Percentiles rank a stretch among this genome's conserved stretches.
phyloP scores from a whole-genome alignment of 2,888 invertebrate species.

The Metalampra italica region DNA sequence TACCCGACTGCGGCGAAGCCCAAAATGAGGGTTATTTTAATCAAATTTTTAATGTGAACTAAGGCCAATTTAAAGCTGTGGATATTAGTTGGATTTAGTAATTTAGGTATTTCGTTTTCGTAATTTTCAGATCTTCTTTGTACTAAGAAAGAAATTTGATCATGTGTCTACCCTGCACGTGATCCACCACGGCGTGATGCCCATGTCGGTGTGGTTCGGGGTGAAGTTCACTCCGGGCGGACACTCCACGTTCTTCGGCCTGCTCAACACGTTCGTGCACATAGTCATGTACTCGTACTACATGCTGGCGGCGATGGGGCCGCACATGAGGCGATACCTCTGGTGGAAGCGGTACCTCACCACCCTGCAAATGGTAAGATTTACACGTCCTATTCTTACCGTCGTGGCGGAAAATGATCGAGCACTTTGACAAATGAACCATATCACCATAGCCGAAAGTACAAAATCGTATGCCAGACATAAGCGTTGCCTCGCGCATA shows the following conservation, averaged over 20 bases:
- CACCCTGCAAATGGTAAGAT: slow-evolving; percentile 90
- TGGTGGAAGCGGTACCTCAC: slow-evolving; percentile 99
- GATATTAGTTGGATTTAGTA: too few relatives aligned
- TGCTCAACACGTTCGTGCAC: slow-evolving; percentile 97
- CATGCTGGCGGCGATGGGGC: slow-evolving; percentile 93
- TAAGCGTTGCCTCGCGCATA: too few relatives aligned
- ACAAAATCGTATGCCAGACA: too few relatives aligned
- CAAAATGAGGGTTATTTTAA: too few relatives aligned
- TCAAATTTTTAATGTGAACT: too few relatives aligned
- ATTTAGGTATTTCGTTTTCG: too few relatives aligned
- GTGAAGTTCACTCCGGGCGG: slow-evolving; percentile 98
- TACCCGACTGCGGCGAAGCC: too few relatives aligned
- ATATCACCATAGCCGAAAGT: too few relatives aligned
- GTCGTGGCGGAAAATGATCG: too few relatives aligned
- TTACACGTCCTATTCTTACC: neutral
- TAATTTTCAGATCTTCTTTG: slow-evolving; percentile 90
- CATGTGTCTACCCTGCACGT: slow-evolving; percentile 96
- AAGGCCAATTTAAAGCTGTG: too few relatives aligned
- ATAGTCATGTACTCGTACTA: slow-evolving; percentile 98
- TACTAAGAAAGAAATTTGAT: slow-evolving; percentile 94
- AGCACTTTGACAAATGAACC: too few relatives aligned
- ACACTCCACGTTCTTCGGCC: slow-evolving; percentile 96
- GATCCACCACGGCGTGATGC: slow-evolving; percentile 98
- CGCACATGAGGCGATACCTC: slow-evolving; percentile 88
- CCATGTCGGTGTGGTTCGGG: slow-evolving; percentile 98